Evolutionary conservation across 2,797 vertebrate genomes (phyloP), one percentile per base, ranked within the genome.

Genomic region (Galago senegalensis): DNA sequence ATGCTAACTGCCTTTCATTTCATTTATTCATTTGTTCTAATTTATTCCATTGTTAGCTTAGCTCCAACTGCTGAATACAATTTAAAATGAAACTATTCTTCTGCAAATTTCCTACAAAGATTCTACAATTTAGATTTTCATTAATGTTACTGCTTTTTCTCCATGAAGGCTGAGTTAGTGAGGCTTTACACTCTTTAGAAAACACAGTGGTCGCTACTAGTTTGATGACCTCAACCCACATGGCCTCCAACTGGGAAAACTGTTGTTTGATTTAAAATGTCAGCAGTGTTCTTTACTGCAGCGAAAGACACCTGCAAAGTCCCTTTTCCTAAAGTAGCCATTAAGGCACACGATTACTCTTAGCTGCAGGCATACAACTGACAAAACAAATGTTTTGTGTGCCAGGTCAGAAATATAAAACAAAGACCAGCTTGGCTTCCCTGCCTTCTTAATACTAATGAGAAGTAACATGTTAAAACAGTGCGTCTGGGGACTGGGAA

Each of bases 31-130:
- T 63, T 37, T 70, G 63, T 88, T 87, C 85, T 81, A 85, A 1
- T 93, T 46, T 76, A 82, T 49, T 29, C 58, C 37, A 73, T 4
- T 72, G 25, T 69, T 95, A 65, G 53, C 40, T 92, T 79, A 86
- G 49, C 27, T 73, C 87, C 67, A 53, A 49, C 23, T 79, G 56
- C 4, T 70, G 5, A 92, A 90, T 60, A 65, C 29, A 86, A 91
- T 80, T 91, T 86, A 56, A 75, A 77, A 91, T 76, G 63, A 93
- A 96, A 94, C 4, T 77, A 27, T 73, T 95, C 87, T 96, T 88
- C 69, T 37, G 76, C 87, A 40, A 67, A 63, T 94, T 95, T 79
- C 76, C 67, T 94, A 86, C 40, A 67, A 89, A 94, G 43, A 89
- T 65, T 96, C 70, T 81, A 73, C 79, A 87, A 70, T 87, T 85